Base-by-base conservation (phyloP, 37 sponge, comb jelly and placozoan genomes). In the Bolinopsis microptera region DNA sequence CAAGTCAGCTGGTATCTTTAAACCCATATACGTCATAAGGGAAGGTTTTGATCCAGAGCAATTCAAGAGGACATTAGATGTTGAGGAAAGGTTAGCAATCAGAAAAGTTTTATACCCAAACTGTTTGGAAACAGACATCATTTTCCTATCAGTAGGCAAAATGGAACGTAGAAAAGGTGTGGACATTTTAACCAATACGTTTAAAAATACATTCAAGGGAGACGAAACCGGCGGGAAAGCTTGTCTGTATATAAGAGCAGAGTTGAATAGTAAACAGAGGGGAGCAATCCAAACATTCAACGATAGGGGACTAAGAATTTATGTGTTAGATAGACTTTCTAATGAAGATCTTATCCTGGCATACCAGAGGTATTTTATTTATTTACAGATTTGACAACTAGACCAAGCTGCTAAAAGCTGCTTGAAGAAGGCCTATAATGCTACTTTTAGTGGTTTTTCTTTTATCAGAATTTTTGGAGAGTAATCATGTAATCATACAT, bases 161-260 rank as follows among this genome's bases (percentile, higher is more conserved):
- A 33, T 86, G 26, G 36, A 86, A 38, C 61, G 36, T 35, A 38
- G 90, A 40, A 86, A 86, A 41, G 90, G 90, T 0, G 1, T 39
- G 32, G 90, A 86, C 35, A 41, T 86, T 38, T 38, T 86, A 5
- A 21, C 31, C 3, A 72, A 72, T n/a, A 30, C 75, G 5, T 72
- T 72, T 28, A 72, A n/a, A 28, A 28, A n/a, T 72, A n/a, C 26
- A 21, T 72, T 72, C 61, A 48, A 48, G 13, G 61, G 13, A 18
- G 13, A 5, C 18, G 75, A 72, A 30, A 28, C 13, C 26, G 31
- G 75, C 18, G 75, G 31, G 5, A 72, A 72, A 8, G 75, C 18
- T 8, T 72, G 75, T 28, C 26, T 72, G 31, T 30, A 30, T 72
- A 72, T 72, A 8, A 72, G 75, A 72, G 27, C 75, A 72, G 75